These are phyloP conservation scores for Vireo altiloquus DNA, from an alignment of 2,113 vertebrate genomes.

Conservation along the genomic window DNA sequence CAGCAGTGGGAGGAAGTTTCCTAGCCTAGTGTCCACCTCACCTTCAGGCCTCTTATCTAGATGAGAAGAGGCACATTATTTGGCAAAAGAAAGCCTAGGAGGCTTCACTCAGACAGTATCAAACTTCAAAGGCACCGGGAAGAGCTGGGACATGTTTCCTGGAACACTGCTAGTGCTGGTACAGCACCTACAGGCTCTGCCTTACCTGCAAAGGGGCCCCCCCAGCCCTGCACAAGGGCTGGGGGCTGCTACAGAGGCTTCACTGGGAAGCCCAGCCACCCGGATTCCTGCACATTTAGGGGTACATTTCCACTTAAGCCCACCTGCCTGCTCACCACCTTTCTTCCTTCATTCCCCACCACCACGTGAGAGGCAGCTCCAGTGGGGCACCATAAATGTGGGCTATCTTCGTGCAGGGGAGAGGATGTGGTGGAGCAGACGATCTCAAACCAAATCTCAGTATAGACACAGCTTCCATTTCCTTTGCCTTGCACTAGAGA, in stretches of 20 bases:
- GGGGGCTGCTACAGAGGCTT: background rate
- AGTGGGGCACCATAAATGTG: background rate
- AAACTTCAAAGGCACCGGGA: conserved; percentile 20
- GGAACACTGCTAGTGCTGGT: background rate
- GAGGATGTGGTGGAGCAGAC: background rate
- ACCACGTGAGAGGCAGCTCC: background rate
- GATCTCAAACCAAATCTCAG: background rate
- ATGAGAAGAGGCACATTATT: background rate
- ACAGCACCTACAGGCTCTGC: background rate
- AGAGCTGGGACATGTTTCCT: conserved; percentile 19
- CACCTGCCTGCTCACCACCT: background rate
- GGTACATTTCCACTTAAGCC: background rate
- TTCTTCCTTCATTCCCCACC: background rate
- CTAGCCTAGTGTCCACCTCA: background rate
- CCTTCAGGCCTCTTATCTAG: conserved; percentile 11
- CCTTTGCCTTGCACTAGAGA: background rate
- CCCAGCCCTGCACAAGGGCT: background rate
- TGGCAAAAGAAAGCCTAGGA: background rate
- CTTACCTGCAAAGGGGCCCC: background rate
- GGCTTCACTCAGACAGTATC: background rate
- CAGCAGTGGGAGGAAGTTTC: background rate
- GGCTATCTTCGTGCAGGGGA: background rate
- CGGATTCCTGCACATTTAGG: background rate
- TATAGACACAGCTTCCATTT: background rate
- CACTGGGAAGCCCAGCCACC: accelerated